Conservation (phyloP, 2,113 vertebrate species). For the human (Homo sapiens) region DNA sequence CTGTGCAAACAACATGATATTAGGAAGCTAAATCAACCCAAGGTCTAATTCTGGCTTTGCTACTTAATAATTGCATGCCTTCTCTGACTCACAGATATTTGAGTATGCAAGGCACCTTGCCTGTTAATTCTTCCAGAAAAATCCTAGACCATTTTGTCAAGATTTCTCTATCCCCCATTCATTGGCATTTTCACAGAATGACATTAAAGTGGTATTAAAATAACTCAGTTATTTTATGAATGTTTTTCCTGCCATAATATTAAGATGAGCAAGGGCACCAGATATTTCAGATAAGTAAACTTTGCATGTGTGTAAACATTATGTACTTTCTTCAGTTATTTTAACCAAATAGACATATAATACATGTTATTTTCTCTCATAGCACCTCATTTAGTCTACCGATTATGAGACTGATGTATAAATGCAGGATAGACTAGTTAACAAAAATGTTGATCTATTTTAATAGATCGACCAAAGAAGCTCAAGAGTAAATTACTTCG, state of each 20-base stretch:
- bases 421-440: not conserved
- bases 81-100: not conserved
- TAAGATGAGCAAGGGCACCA: not conserved
- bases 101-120: not conserved
- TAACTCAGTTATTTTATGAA: constrained; percentile 6
- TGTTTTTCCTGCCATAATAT: not conserved
- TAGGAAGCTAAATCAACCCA: not conserved
- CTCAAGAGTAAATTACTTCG: not conserved
- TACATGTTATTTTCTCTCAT: not conserved
- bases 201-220: not conserved
- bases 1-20: not conserved
- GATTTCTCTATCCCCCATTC: not conserved
- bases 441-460: not conserved
- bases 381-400: not conserved
- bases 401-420: not conserved
- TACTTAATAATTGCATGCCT: not conserved
- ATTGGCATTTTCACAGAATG: constrained; percentile 9
- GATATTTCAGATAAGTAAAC: not conserved
- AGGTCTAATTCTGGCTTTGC: not conserved
- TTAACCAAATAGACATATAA: not conserved
- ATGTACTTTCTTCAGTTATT: not conserved
- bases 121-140: constrained; percentile 36
- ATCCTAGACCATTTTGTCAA: not conserved
- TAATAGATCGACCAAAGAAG: not conserved
- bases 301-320: not conserved